Base-by-base conservation (phyloP, 2,888 invertebrate species). In the Molorchus minor region DNA sequence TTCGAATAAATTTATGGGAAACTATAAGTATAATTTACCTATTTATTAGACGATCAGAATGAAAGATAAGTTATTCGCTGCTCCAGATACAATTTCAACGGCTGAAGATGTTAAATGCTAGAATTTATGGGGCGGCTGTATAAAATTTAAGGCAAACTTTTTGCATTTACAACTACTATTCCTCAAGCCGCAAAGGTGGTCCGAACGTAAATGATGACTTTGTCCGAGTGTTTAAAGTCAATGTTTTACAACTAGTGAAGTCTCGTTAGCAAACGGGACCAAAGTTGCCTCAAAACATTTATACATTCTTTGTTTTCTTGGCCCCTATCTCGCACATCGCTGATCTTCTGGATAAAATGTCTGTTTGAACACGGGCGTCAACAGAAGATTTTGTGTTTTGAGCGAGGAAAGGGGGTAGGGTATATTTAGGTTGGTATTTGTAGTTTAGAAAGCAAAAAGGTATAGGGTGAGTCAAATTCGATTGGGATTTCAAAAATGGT, bases 141-240 rank as follows among this genome's bases (percentile, higher is more conserved):
- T 41, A 30, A 52, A 52, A 41, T 52, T 57, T 57, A 52, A 57
- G 36, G 57, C 36, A 33, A 51, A 35, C 38, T 58, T 58, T 58
- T 58, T 41, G 46, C 58, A 58, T 53, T 58, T 58, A 51, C 51
- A 51, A 56, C 43, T n/a, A n/a, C n/a, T 30, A 52, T 44, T 19
- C 25, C 29, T 13, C n/a, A 41, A 44, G 51, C 52, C 53, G 58
- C 56, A 58, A 62, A 61, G 65, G 65, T 65, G 65, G 65, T 65
- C 65, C 55, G 45, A 53, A 62, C 53, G 43, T 61, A 56, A 64
- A 58, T 61, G 59, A 64, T 62, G 64, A 44, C 62, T 61, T 60
- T 58, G 58, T 25, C 29, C 36, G 36, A 25, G 62, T 62, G 64
- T 59, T 64, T 57, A 64, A 61, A 54, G 53, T 52, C 62, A 54